Base-by-base conservation (phyloP, 2,113 vertebrate genomes). In the Oryzias celebensis region DNA sequence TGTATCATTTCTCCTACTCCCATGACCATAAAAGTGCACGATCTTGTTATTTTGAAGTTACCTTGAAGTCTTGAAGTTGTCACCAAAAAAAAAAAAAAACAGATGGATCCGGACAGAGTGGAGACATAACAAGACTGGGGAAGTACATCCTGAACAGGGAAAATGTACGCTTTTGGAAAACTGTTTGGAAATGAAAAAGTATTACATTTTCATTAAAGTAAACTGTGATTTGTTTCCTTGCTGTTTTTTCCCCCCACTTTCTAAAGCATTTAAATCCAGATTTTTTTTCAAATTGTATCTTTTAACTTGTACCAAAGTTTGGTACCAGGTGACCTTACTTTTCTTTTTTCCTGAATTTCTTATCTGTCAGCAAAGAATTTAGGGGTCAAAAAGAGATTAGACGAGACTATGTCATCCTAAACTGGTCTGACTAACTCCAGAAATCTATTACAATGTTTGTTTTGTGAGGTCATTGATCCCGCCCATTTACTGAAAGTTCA, bases 381-480 rank as follows among this genome's bases (percentile, higher is more conserved):
- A 58, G 17, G 31, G 45, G 55, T 14, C 10, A 43, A 63, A 26
- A 54, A 1, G 54, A 1, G 52, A 15, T 58, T 44, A 70, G 55
- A 12, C 20, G n/a, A 2, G 24, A 23, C 36, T 63, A 44, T 17
- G 68, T 22, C 59, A 20, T 22, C 47, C 62, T 45, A 65, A 28
- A 68, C 43, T 44, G 14, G 4, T 42, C 4, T 45, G 36, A 69
- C 18, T 12, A 5, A 5, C 3, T 18, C 13, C 36, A 1, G 45
- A 15, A 48, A 58, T 50, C 14, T 28, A 45, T 12, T 50, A n/a
- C 1, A 0, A 3, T 60, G 62, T 73, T 67, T 52, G 31, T 49
- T 52, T 23, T 8, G 15, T 44, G 13, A 3, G 53, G 61, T 73
- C 65, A 75, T 7, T 56, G 77, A 81, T 72, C 61, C 17, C 66